Evolutionary conservation across 2,888 invertebrate genomes (phyloP), one percentile per base, ranked within the genome.

Genomic region (Sphecodes monilicornis): DNA sequence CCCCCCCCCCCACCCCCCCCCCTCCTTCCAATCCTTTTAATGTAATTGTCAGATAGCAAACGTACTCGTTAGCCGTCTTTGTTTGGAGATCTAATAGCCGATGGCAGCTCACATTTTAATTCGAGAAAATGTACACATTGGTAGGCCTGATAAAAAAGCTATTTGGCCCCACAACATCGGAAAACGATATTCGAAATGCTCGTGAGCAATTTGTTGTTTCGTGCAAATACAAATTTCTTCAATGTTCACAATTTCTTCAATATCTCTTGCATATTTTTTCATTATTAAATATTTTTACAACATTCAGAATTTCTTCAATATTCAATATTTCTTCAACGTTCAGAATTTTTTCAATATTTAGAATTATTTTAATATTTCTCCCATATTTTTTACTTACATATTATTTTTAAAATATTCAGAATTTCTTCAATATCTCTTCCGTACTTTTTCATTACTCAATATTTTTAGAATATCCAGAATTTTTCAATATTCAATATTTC

Each of bases 11-110:
- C 1, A 36, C 36, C 36, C 10, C 1, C 41, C 11, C 18, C 1
- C 10, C 1, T 11, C 11, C 18, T 0, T 0, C 26, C 13, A 8
- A 36, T 39, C 10, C 29, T 69, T 50, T 43, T 84, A 81, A 77
- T 54, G 69, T 68, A 79, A 81, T 81, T 79, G 70, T 73, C 72
- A 26, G 78, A 64, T 78, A 41, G 64, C 13, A 76, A 68, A 46
- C 57, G 43, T 32, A 26, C 76, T 71, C 76, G 70, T 76, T 79
- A 75, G 74, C 64, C 16, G 13, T 60, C 69, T 74, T 73, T 81
- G 74, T 74, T 80, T 75, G 78, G 16, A 41, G 22, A 66, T 54
- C 46, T 29, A 68, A 68, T 29, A 29, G 46, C 16, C 41, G 22
- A 36, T 29, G n/a, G 39, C 16, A 13, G 50, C 16, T 66, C 41